Base-by-base conservation (phyloP, 2,113 vertebrate species). In the Thymallus thymallus region DNA sequence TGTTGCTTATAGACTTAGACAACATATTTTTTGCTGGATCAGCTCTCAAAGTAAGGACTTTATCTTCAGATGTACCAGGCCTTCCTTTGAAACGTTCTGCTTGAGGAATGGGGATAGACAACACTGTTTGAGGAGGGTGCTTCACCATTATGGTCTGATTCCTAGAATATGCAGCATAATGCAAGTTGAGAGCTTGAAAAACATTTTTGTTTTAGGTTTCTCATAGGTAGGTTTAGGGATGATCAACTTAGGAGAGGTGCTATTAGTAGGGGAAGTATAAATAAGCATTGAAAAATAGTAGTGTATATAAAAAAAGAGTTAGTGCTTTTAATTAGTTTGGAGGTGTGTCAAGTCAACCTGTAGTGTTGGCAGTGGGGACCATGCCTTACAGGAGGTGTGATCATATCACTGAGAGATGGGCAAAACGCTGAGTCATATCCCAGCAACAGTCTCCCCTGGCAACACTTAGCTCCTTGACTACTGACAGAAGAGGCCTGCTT, bases 401-500 rank as follows among this genome's bases (percentile, higher is more conserved):
- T 74, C 9, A 20, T 22, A 51, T 69, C 30, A 13, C 0, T 82
- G 60, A 61, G 30, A 18, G 29, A 22, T 5, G 56, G 67, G 35
- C 16, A 65, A 89, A 83, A 69, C 20, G 89, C 90, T 88, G 90
- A 93, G 79, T 92, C 88, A 90, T 83, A 70, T 78, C 81, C 64
- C 77, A 45, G 81, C 84, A 84, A 87, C 87, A 7, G 82, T 87
- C 69, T 78, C 84, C 84, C 16, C 26, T 51, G 84, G 81, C 77
- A 81, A 85, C 87, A 56, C 77, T 81, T 89, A 72, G 24, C 13
- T 51, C n/a, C 85, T 73, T 82, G 69, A 79, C 72, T 83, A 87
- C 82, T 70, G 48, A 75, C 24, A 56, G 18, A 45, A 18, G 23
- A 71, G 23, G 12, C 3, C 10, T 3, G 22, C 62, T 64, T 6